A percentile compares a stretch with the other conserved stretches of the same genome.
phyloP scores from a whole-genome alignment of 1,140 invertebrate genomes.

The Atta colombica region DNA sequence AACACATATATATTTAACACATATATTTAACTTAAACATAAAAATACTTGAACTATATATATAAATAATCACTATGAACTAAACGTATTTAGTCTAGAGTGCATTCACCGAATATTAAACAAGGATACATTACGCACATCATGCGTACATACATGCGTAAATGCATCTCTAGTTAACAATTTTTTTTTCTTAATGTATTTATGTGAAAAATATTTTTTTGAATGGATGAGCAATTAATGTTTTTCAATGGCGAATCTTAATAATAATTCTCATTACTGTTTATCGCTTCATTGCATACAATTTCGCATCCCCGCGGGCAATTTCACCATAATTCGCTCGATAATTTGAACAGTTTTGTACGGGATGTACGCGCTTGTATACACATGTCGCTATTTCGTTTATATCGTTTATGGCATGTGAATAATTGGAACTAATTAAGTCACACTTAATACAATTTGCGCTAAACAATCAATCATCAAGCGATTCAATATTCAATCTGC shows the following conservation, averaged over 20 bases:
- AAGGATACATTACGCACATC: too few species aligned
- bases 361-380: neutral
- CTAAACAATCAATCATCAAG: constrained; percentile 67
- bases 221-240: neutral
- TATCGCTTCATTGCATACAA: neutral
- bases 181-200: neutral
- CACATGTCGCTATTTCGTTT: constrained; percentile 10
- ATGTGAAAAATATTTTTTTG: neutral
- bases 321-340: neutral
- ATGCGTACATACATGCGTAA: too few species aligned
- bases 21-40: too few species aligned
- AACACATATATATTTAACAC: too few species aligned
- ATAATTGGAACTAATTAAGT: constrained; percentile 30
- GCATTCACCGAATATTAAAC: too few species aligned
- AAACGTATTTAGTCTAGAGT: too few species aligned
- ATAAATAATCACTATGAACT: too few species aligned
- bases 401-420: neutral
- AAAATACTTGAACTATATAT: too few species aligned
- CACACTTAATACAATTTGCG: constrained; percentile 8
- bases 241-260: neutral
- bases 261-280: neutral
- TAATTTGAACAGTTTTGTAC: neutral
- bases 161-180: too few species aligned
- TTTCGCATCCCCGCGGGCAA: neutral
- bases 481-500: constrained; percentile 21